A percentile compares a stretch with the other conserved stretches of the same genome.
These are phyloP conservation scores for Protomyctophum bolini DNA, from an alignment of 2,113 vertebrate genomes.

Conservation along the genomic window DNA sequence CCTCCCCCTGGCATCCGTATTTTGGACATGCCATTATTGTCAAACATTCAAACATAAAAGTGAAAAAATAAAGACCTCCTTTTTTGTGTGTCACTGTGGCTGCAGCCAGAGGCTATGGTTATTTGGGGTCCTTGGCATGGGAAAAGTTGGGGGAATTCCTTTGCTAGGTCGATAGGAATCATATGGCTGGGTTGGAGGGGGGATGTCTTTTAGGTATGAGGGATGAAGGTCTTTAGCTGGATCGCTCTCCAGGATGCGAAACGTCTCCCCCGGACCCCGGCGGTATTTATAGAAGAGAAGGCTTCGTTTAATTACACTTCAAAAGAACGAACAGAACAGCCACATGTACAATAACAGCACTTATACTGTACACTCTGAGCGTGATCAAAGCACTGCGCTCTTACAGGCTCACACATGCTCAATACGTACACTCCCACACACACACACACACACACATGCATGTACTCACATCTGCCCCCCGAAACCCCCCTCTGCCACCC, in stretches of 20 bases:
- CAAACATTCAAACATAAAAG: too few relatives aligned
- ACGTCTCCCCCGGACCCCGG: constrained; percentile 27
- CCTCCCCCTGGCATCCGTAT: too few relatives aligned
- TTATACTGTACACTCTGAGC: constrained; percentile 22
- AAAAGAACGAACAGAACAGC: constrained; percentile 40
- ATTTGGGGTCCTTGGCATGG: too few relatives aligned
- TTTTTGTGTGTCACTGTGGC: too few relatives aligned
- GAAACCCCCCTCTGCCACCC: background rate
- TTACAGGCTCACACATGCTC: constrained; percentile 33
- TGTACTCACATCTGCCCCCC: background rate
- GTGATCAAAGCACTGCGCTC: constrained; percentile 48
- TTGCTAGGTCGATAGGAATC: too few relatives aligned
- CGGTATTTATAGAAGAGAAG: constrained; percentile 23
- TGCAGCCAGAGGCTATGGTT: too few relatives aligned
- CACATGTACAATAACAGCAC: constrained; percentile 26
- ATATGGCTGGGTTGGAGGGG: constrained; percentile 15
- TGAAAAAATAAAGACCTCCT: too few relatives aligned
- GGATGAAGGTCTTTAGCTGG: constrained; percentile 30
- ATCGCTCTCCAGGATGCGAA: constrained; percentile 15
- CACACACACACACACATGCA: constrained; percentile 33
- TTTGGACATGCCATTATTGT: too few relatives aligned
- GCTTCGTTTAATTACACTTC: constrained; percentile 54
- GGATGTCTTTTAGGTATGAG: constrained; percentile 34
- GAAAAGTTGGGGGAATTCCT: too few relatives aligned
- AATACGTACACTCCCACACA: constrained; percentile 22